Base-by-base conservation (phyloP, 2,888 invertebrate genomes). In the Cerastis rubricosa region DNA sequence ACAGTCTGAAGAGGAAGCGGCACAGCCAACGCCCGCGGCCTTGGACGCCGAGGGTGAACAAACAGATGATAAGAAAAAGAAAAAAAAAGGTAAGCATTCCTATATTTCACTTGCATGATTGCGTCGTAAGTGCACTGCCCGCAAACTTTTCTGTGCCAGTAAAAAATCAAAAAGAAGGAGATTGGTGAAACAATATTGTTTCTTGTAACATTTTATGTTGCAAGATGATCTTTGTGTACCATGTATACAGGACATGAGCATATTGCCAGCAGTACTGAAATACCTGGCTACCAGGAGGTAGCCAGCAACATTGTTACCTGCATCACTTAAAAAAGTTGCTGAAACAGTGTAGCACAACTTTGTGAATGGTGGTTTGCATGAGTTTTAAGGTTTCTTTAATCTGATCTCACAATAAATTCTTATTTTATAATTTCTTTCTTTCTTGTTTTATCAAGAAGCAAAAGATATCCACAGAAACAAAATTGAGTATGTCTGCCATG, bases 51-150 rank as follows among this genome's bases (percentile, higher is more conserved):
- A 87, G 67, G 92, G 93, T 45, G 93, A 95, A 85, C 85, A 90
- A 54, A 89, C 85, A 74, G 92, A 92, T 76, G 92, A 92, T 68
- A 93, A 87, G 83, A 92, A 89, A 84, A 93, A 90, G 94, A 92
- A 83, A 89, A 90, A 90, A 74, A 92, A 89, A 93, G 94, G 94
- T 94, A 86, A 69, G 54, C 7, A 63, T 79, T 61, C 51, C 3
- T 54, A 25, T 22, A 25, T 43, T 70, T 54, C 8, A 54, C 7
- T 61, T 22, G 29, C 9, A 22, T 45, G 29, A n/a, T 61, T 51
- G 35, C 19, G 35, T 29, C 35, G 40, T 3, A 14, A 22, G 19
- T 0, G 65, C 9, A 22, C 12, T 29, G 45, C 9, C 57, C n/a
- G 7, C n/a, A 12, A n/a, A 61, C 40, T 7, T 43, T 40, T 78